Conservation (phyloP, 1,140 invertebrate genomes). For the Dreissena rostriformis region DNA sequence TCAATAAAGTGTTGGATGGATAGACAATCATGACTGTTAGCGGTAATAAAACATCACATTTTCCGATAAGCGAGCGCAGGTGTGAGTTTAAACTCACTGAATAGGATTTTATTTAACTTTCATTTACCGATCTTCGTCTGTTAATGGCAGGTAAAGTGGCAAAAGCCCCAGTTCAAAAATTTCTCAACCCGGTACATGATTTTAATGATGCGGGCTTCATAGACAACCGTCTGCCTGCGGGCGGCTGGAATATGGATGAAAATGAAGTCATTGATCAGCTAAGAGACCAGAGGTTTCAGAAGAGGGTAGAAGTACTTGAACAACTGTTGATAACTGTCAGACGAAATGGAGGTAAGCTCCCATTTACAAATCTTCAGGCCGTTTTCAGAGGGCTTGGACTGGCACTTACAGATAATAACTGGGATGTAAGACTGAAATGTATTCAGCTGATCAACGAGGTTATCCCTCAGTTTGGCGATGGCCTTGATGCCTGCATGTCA, state of each 20-base stretch:
- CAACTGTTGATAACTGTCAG: slow-evolving; percentile 75
- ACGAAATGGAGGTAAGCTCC: slow-evolving; percentile 77
- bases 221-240: slow-evolving; percentile 69
- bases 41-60: not conserved
- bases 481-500: slow-evolving; percentile 78
- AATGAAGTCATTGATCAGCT: slow-evolving; percentile 78
- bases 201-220: slow-evolving; percentile 72
- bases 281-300: slow-evolving; percentile 77
- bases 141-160: slow-evolving; percentile 72
- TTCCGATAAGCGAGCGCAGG: too few relatives aligned
- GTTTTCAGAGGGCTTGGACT: slow-evolving; percentile 77
- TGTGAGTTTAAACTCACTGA: too few relatives aligned
- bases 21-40: slow-evolving; percentile 40
- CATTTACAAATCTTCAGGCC: slow-evolving; percentile 75
- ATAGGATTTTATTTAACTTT: too few relatives aligned
- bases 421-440: slow-evolving; percentile 80
- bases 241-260: slow-evolving; percentile 78
- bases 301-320: slow-evolving; percentile 77
- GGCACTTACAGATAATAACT: slow-evolving; percentile 75
- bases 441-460: slow-evolving; percentile 78
- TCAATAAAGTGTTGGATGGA: too few relatives aligned
- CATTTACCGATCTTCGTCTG: too few relatives aligned
- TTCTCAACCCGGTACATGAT: slow-evolving; percentile 67
- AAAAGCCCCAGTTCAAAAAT: slow-evolving; percentile 77
- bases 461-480: slow-evolving; percentile 77